Conservation (phyloP, 1,140 invertebrate species). For the Drosophila quadrilineata region DNA sequence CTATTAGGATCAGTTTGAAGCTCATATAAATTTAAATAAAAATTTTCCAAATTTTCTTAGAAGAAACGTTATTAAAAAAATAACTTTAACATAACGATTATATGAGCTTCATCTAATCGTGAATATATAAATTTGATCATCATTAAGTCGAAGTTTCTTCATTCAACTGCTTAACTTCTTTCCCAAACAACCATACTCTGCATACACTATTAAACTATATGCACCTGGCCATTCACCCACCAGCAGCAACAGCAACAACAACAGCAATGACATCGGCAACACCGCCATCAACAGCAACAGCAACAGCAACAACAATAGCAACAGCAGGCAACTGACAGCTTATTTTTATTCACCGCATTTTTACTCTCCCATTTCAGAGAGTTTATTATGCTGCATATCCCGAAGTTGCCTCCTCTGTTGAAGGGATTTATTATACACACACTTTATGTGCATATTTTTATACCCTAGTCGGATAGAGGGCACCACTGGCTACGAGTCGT, state of each 20-base stretch:
- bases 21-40: too few species aligned
- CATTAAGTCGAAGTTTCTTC: too few species aligned
- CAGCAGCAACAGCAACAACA: background rate
- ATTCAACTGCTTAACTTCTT: too few species aligned
- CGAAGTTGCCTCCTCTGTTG: background rate
- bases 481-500: background rate
- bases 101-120: too few species aligned
- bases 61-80: too few species aligned
- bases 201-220: conserved; percentile 14
- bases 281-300: background rate
- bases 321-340: conserved; percentile 33
- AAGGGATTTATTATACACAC: conserved; percentile 61
- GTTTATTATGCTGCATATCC: conserved; percentile 36
- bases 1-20: too few species aligned
- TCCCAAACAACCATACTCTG: background rate
- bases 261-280: background rate
- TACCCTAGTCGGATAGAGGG: conserved; percentile 11
- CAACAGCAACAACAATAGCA: background rate
- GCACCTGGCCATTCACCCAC: conserved; percentile 31
- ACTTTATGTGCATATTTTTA: conserved; percentile 76
- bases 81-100: too few species aligned
- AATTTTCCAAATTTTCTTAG: too few species aligned
- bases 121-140: too few species aligned
- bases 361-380: conserved; percentile 38
- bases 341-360: conserved; percentile 48